Percentiles rank a stretch among this genome's conserved stretches.
Conservation (phyloP, 2,888 invertebrate genomes). For the Idaea aversata region DNA sequence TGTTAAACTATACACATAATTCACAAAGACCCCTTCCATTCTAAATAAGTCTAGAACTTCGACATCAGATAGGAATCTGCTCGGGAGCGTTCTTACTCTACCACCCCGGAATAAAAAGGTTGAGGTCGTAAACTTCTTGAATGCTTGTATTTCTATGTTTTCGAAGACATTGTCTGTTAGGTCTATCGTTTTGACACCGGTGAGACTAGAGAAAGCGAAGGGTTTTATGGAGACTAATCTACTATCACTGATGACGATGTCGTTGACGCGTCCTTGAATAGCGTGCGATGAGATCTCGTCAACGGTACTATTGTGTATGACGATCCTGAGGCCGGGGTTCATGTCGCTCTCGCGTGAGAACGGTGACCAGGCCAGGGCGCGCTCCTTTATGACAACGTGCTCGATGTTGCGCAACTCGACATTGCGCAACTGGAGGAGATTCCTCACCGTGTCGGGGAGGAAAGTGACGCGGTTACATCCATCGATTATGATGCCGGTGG, state of each 20-base stretch:
- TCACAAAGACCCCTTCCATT: constrained; percentile 83
- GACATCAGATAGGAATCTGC: constrained; percentile 86
- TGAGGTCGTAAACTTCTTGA: constrained; percentile 88
- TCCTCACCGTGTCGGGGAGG: constrained; percentile 78
- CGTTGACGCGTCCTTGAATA: constrained; percentile 86
- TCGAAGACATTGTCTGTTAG: constrained; percentile 82
- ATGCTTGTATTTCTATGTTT: constrained; percentile 85
- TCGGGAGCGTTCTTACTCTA: constrained; percentile 81
- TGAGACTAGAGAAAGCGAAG: constrained; percentile 87
- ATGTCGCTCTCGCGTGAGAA: constrained; percentile 82
- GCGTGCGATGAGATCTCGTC: constrained; percentile 81
- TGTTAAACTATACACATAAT: constrained; percentile 83
- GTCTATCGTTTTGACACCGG: constrained; percentile 82
- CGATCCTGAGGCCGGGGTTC: constrained; percentile 79
- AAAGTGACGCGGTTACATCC: constrained; percentile 84
- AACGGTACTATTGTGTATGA: constrained; percentile 73
- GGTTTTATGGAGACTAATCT: constrained; percentile 82
- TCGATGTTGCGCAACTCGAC: constrained; percentile 83
- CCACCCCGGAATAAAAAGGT: constrained; percentile 84
- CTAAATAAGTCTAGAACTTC: constrained; percentile 84
- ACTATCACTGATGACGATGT: constrained; percentile 83
- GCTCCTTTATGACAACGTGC: constrained; percentile 81
- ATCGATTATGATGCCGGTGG: constrained; percentile 82
- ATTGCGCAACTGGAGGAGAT: constrained; percentile 81
- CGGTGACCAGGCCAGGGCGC: constrained; percentile 82